Base-by-base conservation (phyloP, 2,888 invertebrate species). In the Choristoneura rosaceana region DNA sequence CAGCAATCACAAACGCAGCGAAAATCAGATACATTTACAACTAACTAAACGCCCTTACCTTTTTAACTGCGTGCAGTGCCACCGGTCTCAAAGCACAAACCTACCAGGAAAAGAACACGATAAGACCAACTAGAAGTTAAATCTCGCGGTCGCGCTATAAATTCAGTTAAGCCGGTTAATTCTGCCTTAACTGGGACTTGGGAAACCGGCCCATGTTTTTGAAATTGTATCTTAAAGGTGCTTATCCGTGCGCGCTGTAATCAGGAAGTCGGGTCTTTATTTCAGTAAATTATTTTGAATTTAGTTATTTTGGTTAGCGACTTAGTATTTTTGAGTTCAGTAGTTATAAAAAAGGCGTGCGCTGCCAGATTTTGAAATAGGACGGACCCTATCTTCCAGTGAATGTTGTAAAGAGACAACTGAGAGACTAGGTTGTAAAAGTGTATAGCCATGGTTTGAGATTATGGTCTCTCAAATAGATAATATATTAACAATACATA, bases 101-200 rank as follows among this genome's bases (percentile, higher is more conserved):
- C 75, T 71, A 75, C 74, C 74, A 73, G 75, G 68, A 77, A 80
- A 80, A 77, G 79, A 80, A 78, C 77, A 77, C 76, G 79, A 78
- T 77, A 79, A 79, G 76, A 76, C 76, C 74, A 74, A 74, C 74
- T 74, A 38, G 66, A 45, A 73, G 76, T 74, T 73, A 74, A 74
- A 78, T 79, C 78, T 76, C 74, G 76, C 74, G 76, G 76, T 76
- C 74, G 77, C 70, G 75, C 71, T 74, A 75, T 73, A 73, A 73
- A 73, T 73, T 69, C 75, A 76, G 64, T 79, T 82, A 82, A 82
- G 75, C 81, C 79, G 74, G 73, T 76, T 77, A 78, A 81, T 77
- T 79, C 78, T 70, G 61, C 75, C 74, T 79, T 73, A 73, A 73
- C 73, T 64, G 69, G 60, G 63, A 43, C 50, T 59, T 15, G 73